Evolutionary conservation across 1,140 invertebrate genomes (phyloP).

Genomic region (Oppia nitens): DNA sequence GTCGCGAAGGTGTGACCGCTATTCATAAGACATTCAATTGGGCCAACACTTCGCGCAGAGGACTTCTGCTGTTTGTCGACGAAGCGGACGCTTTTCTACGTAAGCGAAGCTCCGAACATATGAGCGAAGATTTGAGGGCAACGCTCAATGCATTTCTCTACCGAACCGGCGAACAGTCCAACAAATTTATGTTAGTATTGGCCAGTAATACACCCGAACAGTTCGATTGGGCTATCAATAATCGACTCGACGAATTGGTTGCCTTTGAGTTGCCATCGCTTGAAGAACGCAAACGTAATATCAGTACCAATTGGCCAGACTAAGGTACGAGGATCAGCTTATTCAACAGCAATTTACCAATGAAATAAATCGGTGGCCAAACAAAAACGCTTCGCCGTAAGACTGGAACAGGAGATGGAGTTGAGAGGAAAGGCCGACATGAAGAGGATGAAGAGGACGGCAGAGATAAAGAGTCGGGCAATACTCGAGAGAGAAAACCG

Average conservation of each 20-base stretch:
- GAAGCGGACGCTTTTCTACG: conserved; percentile 96
- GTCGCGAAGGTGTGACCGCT: conserved; percentile 85
- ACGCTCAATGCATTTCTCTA: conserved; percentile 94
- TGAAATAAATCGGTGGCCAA: conserved; percentile 92
- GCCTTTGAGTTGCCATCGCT: conserved; percentile 75
- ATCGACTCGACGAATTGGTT: conserved; percentile 92
- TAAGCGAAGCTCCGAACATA: conserved; percentile 82
- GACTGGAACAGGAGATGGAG: conserved; percentile 90
- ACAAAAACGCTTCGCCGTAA: conserved; percentile 88
- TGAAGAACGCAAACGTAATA: conserved; percentile 79
- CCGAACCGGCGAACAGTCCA: conserved; percentile 91
- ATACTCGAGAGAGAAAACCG: conserved; percentile 90
- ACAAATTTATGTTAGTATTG: conserved; percentile 88
- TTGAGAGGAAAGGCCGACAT: conserved; percentile 79
- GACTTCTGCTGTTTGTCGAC: conserved; percentile 85
- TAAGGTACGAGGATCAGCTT: conserved; percentile 90
- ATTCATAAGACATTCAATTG: conserved; percentile 99
- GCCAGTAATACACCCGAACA: conserved; percentile 97
- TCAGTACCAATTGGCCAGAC: conserved; percentile 87
- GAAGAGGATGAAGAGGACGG: conserved; percentile 78
- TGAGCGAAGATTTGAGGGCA: conserved; percentile 83
- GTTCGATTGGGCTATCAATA: conserved; percentile 96
- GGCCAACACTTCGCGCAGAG: conserved; percentile 74
- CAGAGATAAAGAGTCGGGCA: conserved; percentile 69
- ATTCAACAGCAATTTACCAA: conserved; percentile 74